A percentile compares a stretch with the other conserved stretches of the same genome.
These are phyloP conservation scores for Epicampocera succincta DNA, from an alignment of 2,888 invertebrate species.

Conservation along the genomic window DNA sequence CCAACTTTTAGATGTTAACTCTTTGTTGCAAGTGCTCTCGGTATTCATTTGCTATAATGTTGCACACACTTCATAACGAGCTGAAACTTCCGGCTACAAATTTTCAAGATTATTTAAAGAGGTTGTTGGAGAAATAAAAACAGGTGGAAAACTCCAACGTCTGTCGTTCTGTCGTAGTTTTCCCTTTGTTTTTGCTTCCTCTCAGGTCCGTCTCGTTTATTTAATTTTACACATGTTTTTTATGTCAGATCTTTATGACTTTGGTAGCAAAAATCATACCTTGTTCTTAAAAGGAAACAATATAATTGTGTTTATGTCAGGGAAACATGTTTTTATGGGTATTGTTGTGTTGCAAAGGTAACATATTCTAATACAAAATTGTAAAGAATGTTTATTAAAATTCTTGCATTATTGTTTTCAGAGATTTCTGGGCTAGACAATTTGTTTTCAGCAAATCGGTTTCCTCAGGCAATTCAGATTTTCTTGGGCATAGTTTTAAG, in stretches of 20 bases:
- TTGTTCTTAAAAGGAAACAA: slow-evolving; percentile 17
- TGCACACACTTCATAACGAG: slow-evolving; percentile 29
- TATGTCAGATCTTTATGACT: slow-evolving; percentile 37
- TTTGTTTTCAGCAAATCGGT: too few relatives aligned
- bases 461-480: too few relatives aligned
- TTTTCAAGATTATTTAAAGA: slow-evolving; percentile 47
- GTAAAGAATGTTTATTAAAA: too few relatives aligned
- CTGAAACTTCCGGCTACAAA: slow-evolving; percentile 45
- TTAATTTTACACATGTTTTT: slow-evolving; percentile 46
- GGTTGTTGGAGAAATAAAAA: slow-evolving; percentile 15
- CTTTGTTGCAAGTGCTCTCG: neutral
- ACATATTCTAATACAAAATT: slow-evolving; percentile 3
- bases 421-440: too few relatives aligned
- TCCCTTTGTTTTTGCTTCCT: slow-evolving; percentile 41
- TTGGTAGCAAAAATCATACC: slow-evolving; percentile 25
- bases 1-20: neutral
- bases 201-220: slow-evolving; percentile 32
- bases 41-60: slow-evolving; percentile 25
- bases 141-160: slow-evolving; percentile 41
- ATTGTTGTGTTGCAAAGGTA: neutral
- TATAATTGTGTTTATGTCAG: slow-evolving; percentile 5
- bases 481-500: too few relatives aligned
- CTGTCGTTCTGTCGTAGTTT: slow-evolving; percentile 11
- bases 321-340: neutral
- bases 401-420: too few relatives aligned